Base-by-base conservation (phyloP, 2,888 invertebrate species). In the Meganola albula region DNA sequence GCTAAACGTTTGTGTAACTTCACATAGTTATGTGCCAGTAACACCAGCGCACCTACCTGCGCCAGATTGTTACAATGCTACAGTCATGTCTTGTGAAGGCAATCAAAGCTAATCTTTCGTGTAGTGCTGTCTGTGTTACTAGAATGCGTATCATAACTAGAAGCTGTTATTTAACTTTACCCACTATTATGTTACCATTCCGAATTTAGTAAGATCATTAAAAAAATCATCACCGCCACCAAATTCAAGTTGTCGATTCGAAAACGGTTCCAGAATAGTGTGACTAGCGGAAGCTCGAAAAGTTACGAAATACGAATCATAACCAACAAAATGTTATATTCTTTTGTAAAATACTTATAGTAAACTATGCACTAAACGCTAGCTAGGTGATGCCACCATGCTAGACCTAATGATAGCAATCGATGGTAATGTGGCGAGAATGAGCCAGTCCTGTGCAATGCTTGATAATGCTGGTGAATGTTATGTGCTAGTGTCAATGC, bases 361-460 rank as follows among this genome's bases (percentile, higher is more conserved):
- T 58, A 56, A 50, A 64, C 60, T 58, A 78, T 78, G 75, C 78
- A 74, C 80, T 82, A 80, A 75, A 57, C 46, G 58, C 67, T 77
- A 77, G 78, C 79, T 76, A 79, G 80, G 80, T 80, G 74, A 72
- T 64, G 67, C 64, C 80, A 83, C 79, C 80, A 75, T 82, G 78
- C 79, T 75, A 77, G 76, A 71, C 74, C 73, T 75, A 73, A 77
- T 83, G 80, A 74, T 72, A 57, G 71, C 73, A 69, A 67, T 74
- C 72, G 55, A 73, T 76, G 75, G 64, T 70, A 66, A 63, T 63
- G 64, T 74, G 72, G 74, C 74, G 66, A 63, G 53, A 42, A 69
- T 73, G 73, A 74, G 77, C 77, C 78, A 76, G 70, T 71, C 70
- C 70, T 76, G 84, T 84, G 84, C 83, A 74, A 79, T 83, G 82